Base-by-base conservation (phyloP, 2,888 invertebrate genomes). In the Ichneumoninae sp. region DNA sequence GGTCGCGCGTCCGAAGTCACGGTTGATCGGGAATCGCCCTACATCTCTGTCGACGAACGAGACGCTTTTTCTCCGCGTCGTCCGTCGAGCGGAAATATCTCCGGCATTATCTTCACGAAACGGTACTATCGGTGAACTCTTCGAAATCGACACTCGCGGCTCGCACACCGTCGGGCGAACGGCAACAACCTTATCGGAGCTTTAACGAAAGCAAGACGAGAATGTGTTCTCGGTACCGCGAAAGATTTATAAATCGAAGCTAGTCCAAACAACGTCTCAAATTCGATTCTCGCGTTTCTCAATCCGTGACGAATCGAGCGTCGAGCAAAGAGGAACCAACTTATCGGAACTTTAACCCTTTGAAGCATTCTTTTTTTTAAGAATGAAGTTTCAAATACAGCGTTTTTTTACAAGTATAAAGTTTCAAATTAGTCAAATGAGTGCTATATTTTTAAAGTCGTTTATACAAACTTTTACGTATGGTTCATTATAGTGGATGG, bases 1-100 rank as follows among this genome's bases (percentile, higher is more conserved):
- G 83, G 83, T 83, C 76, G 76, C 44, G 83, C 83, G 68, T 76
- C 65, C 80, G 71, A 62, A 80, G 80, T 76, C 80, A 80, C 80
- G 80, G 76, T 83, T 77, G 77, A 62, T 52, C 71, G 80, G 60
- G 60, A 77, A 77, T 80, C 72, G 80, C 66, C 44, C 72, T 68
- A 83, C 80, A 68, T 72, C 69, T 69, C 76, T 36, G 26, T 70
- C 33, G 57, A 72, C 83, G 40, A 65, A 60, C 82, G 36, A 72
- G 66, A 76, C 66, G 50, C 54, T 44, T 40, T 80, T 70, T 70
- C 52, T 47, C 44, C 54, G 60, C 4, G 36, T 16, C 30, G 44
- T 47, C 19, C 6, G 33, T 66, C 30, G 44, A 47, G 44, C 44
- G 44, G 44, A 47, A 47, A 47, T 47, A 47, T 47, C 44, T 16